Conservation (phyloP, 2,113 vertebrate genomes). For the Callopanchax toddi region DNA sequence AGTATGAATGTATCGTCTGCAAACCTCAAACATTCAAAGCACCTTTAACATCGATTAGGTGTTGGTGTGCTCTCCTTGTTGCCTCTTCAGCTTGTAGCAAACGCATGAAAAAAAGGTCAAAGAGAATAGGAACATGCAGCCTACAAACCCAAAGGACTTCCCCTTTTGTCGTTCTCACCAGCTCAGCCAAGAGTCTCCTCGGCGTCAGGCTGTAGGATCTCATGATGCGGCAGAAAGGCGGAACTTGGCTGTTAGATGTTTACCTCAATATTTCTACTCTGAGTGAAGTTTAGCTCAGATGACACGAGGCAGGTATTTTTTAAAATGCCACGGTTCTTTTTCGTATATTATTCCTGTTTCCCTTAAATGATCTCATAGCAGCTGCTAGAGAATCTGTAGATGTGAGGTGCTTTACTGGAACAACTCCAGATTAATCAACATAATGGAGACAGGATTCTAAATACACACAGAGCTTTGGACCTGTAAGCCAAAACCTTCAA, state of each 20-base stretch:
- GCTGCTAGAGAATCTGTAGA: not conserved
- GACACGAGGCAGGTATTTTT: conserved; percentile 38
- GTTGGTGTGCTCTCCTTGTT: conserved; percentile 56
- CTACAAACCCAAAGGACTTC: conserved; percentile 70
- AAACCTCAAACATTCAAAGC: conserved; percentile 77
- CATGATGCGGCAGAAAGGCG: conserved; percentile 30
- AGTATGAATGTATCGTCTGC: conserved; percentile 79
- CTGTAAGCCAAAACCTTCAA: conserved; percentile 38
- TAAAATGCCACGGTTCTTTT: too few relatives aligned
- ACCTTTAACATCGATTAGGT: conserved; percentile 62
- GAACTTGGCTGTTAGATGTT: conserved; percentile 35
- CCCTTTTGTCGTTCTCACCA: conserved; percentile 36
- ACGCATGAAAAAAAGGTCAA: not conserved
- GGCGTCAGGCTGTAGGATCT: conserved; percentile 32
- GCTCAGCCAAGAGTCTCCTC: conserved; percentile 33
- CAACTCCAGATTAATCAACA: conserved; percentile 16
- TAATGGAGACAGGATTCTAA: conserved; percentile 11
- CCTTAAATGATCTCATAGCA: not conserved
- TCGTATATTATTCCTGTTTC: not conserved
- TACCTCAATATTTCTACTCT: conserved; percentile 74
- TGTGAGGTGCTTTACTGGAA: not conserved
- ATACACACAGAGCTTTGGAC: conserved; percentile 30
- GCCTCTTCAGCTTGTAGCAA: conserved; percentile 62
- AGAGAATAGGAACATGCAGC: conserved; percentile 51
- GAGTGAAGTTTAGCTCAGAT: conserved; percentile 47